Evolutionary conservation across 1,140 invertebrate genomes (phyloP), one percentile per base, ranked within the genome.

Genomic region (Polypedilum vanderplanki): DNA sequence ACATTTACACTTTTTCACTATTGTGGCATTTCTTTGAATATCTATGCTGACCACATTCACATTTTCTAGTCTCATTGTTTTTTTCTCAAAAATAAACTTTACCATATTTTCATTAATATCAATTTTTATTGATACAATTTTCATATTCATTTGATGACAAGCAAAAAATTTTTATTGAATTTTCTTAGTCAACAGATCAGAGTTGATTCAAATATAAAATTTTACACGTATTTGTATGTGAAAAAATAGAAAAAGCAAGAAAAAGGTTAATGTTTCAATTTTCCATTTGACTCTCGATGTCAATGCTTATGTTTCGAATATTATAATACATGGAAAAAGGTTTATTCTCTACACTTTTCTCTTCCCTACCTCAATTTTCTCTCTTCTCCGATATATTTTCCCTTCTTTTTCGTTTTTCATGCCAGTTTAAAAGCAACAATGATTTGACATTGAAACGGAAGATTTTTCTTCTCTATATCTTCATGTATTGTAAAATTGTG

Each of bases 201-300:
- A 33, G 5, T 33, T 33, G 24, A 33, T 33, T 33, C n/a, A 57
- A 57, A 12, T 12, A 57, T 57, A 57, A 57, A 57, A 57, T 57
- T 57, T n/a, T 57, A 57, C n/a, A 57, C 46, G 15, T 57, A 57
- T 57, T 4, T 15, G 46, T 57, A 3, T 57, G 46, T n/a, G 12
- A n/a, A 12, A n/a, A 57, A 57, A 46, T 46, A n/a, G n/a, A n/a
- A 12, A n/a, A 12, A 57, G 46, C 12, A 57, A 57, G 65, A 70
- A 70, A 70, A 70, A 70, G 65, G 65, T 70, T 70, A 70, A 70
- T 70, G 18, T 70, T 70, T 70, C 65, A 70, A 70, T 70, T 70
- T 57, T 70, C 65, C 7, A 70, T 70, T 70, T 70, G 65, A 70
- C 65, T 70, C 17, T 7, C 64, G 7, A 70, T 20, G 65, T 70